Evolutionary conservation across 2,888 invertebrate species (phyloP), one percentile per base, ranked within the genome.

Genomic region (Hydrotaea cyrtoneurina): DNA sequence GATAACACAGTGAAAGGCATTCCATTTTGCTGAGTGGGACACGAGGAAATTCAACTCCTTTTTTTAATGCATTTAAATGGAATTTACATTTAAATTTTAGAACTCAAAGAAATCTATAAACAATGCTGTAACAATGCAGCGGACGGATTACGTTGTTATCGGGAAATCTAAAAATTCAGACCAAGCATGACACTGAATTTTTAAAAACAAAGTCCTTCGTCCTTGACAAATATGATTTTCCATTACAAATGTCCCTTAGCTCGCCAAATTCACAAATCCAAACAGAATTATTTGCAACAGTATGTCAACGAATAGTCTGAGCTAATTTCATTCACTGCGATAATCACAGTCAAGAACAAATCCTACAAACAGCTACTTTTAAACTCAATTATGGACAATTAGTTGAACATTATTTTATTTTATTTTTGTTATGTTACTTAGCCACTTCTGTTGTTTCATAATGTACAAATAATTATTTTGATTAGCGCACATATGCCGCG

Each of bases 401-500:
- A 59, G 59, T 10, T 31, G 59, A 19, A n/a, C n/a, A 59, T 59
- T 31, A 59, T 31, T 59, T n/a, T 31, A 7, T 31, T 31, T 31
- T 31, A 2, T 31, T 31, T 59, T 4, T 31, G 26, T 55, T 53
- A 21, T 8, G 4, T 59, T 26, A 59, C 59, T 59, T 26, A n/a
- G 31, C 31, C 31, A 59, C 11, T 59, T 57, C 8, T 57, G 21
- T 11, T 1, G 5, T 21, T n/a, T 50, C n/a, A 23, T 62, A 62
- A 62, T 62, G 31, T 31, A n/a, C 62, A 36, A 31, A 66, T 46
- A 43, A 69, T 69, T 69, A 46, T 31, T 66, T 17, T 36, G 17
- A 66, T 66, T 43, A 66, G 43, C 39, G 69, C 69, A 69, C 43
- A 69, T 69, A 69, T 69, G 69, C 66, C 15, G 39, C 31, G 21